Conservation (phyloP, 2,888 invertebrate genomes). For the Scrobipalpa costella region DNA sequence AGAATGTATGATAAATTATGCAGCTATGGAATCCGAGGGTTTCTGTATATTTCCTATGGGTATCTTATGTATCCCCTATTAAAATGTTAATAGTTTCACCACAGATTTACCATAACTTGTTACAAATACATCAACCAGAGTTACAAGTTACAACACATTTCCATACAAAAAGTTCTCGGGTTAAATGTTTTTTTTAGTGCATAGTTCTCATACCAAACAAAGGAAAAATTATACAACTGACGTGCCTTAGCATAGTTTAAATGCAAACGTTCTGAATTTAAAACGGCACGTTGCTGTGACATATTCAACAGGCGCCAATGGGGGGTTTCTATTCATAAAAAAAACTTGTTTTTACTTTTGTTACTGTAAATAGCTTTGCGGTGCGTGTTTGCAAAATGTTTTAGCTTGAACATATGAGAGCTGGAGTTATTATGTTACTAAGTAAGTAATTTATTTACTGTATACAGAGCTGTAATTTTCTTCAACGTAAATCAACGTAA, state of each 20-base stretch:
- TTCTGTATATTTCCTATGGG: no score
- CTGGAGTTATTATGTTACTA: no score
- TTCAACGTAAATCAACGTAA: no score
- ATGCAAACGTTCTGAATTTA: slow-evolving; percentile 27
- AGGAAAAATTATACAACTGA: background rate
- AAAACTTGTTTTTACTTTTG: background rate
- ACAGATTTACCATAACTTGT: background rate
- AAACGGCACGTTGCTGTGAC: slow-evolving; percentile 26
- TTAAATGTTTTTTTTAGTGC: slow-evolving; percentile 4
- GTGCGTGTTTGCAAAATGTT: no score
- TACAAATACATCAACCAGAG: background rate
- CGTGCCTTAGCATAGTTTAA: slow-evolving; percentile 18
- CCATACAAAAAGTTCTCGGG: background rate
- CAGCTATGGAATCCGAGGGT: no score
- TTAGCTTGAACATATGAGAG: no score
- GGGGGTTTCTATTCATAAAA: background rate
- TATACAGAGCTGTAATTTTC: no score
- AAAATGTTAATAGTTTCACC: no score
- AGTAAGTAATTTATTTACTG: no score
- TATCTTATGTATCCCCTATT: no score
- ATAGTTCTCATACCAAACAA: slow-evolving; percentile 11
- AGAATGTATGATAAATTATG: no score
- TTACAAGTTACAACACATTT: background rate
- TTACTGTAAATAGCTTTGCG: no score
- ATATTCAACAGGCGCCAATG: slow-evolving; percentile 14